Conservation (phyloP, 2,797 vertebrate species). For the Brachyrhaphis roseni region DNA sequence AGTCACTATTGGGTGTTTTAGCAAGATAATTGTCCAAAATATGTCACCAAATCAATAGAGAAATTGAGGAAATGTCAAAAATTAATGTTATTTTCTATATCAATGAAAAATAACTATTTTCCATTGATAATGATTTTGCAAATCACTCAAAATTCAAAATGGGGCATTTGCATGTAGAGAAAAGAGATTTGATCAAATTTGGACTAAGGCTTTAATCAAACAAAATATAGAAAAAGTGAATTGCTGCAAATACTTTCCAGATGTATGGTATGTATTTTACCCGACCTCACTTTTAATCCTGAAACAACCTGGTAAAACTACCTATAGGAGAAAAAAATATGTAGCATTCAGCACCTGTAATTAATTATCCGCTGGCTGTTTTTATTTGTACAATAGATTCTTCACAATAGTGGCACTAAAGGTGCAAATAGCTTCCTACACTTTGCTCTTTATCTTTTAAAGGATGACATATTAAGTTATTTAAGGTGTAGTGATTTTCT, state of each 20-base stretch:
- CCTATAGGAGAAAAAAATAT: too few species aligned
- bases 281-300: neutral
- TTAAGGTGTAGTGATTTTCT: neutral
- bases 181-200: too few species aligned
- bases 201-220: too few species aligned
- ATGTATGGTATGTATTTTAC: neutral
- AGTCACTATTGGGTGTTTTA: neutral
- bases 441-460: neutral
- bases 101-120: too few species aligned
- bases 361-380: neutral
- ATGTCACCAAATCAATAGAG: neutral
- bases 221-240: too few species aligned
- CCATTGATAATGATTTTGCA: too few species aligned
- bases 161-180: too few species aligned
- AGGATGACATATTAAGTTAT: neutral
- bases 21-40: neutral
- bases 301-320: neutral
- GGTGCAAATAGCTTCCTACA: neutral
- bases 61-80: neutral
- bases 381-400: neutral
- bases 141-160: too few species aligned
- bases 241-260: too few species aligned
- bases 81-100: too few species aligned
- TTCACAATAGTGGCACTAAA: neutral
- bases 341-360: neutral